Percentiles rank a stretch among this genome's conserved stretches.
These are phyloP conservation scores for Macroramphosus scolopax DNA, from an alignment of 2,797 vertebrate species.

Conservation along the genomic window DNA sequence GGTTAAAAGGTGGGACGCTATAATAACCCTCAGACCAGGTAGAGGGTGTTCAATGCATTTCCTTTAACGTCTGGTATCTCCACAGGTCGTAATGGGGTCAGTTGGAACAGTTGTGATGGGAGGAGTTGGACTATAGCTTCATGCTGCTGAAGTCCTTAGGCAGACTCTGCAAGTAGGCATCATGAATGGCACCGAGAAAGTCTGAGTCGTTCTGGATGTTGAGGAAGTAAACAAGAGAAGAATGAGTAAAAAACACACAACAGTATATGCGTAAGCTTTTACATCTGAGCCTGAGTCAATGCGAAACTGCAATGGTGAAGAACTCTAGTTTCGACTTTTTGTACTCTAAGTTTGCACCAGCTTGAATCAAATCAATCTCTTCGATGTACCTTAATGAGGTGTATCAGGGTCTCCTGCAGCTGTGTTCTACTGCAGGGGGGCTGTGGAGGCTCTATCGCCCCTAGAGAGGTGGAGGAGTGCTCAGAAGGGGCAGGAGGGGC, in stretches of 20 bases:
- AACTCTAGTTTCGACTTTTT: too few species aligned
- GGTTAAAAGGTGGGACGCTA: constrained; percentile 4
- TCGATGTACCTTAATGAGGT: constrained; percentile 84
- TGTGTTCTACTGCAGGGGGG: constrained; percentile 85
- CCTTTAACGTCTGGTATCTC: too few species aligned
- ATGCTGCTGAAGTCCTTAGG: constrained; percentile 86
- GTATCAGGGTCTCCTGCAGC: constrained; percentile 90
- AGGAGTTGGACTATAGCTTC: constrained; percentile 77
- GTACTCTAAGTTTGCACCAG: too few species aligned
- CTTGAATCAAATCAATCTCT: too few species aligned
- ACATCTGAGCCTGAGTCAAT: too few species aligned
- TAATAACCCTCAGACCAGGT: neutral
- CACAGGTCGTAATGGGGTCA: too few species aligned
- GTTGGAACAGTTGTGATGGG: neutral
- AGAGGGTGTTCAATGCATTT: too few species aligned
- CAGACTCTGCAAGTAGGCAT: constrained; percentile 90
- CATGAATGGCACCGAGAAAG: constrained; percentile 91
- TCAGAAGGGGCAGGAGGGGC: constrained; percentile 72
- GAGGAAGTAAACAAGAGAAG: constrained; percentile 16
- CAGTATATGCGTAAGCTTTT: too few species aligned
- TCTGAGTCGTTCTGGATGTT: constrained; percentile 85
- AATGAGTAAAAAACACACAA: too few species aligned
- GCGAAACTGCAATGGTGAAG: too few species aligned
- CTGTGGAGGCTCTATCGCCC: constrained; percentile 70
- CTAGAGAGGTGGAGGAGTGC: constrained; percentile 67